A percentile compares a stretch with the other conserved stretches of the same genome.
phyloP scores from a whole-genome alignment of 2,888 invertebrate species.

The Spodoptera littoralis region DNA sequence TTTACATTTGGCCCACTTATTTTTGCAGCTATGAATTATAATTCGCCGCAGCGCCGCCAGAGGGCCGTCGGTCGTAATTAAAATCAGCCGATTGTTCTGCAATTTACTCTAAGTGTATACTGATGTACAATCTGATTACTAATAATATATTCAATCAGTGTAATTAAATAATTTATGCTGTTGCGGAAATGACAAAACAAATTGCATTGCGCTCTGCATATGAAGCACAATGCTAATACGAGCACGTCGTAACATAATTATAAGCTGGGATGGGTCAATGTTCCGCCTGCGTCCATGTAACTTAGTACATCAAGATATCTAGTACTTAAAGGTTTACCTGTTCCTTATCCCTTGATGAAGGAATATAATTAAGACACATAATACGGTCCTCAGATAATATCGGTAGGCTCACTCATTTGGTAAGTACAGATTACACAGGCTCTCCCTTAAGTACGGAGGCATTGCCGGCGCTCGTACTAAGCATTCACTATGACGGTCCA shows the following conservation, averaged over 20 bases:
- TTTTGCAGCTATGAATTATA: constrained; percentile 64
- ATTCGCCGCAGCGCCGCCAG: constrained; percentile 46
- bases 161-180: constrained; percentile 16
- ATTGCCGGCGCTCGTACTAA: constrained; percentile 17
- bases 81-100: constrained; percentile 60
- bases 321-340: background rate
- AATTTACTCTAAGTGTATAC: constrained; percentile 40
- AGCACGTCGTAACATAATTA: background rate
- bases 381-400: constrained; percentile 9
- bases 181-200: constrained; percentile 1
- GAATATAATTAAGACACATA: constrained; percentile 1
- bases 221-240: constrained; percentile 4
- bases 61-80: constrained; percentile 59
- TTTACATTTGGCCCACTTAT: constrained; percentile 55
- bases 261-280: background rate
- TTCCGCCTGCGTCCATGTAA: background rate
- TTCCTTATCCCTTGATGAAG: background rate
- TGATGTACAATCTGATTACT: constrained; percentile 35
- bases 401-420: constrained; percentile 33
- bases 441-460: constrained; percentile 11
- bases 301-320: background rate
- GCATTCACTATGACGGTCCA: constrained; percentile 33
- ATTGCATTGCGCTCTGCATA: constrained; percentile 10
- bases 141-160: constrained; percentile 27
- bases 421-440: constrained; percentile 28